Percentiles rank a stretch among this genome's conserved stretches.
Evolutionary conservation across 2,888 invertebrate species (phyloP).

Genomic region (Neria commutata): DNA sequence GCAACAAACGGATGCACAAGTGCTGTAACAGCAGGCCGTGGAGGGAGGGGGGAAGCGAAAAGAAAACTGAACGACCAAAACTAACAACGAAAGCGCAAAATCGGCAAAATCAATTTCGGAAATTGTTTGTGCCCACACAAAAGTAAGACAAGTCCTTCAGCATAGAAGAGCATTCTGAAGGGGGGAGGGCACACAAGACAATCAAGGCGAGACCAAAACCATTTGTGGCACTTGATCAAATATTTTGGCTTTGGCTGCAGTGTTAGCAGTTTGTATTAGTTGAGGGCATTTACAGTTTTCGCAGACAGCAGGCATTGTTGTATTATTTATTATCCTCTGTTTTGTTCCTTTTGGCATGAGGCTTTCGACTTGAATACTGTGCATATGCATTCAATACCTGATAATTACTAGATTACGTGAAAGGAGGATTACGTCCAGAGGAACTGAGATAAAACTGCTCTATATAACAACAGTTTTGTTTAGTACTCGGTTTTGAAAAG

Average conservation of each 20-base stretch:
- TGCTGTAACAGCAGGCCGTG: neutral
- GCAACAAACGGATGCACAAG: neutral
- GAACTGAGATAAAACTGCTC: too few relatives aligned
- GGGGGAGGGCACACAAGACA: neutral
- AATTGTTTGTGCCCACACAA: too few relatives aligned
- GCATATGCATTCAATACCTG: too few relatives aligned
- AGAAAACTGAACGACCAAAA: conserved; percentile 2
- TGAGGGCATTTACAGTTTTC: neutral
- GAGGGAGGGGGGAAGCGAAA: neutral
- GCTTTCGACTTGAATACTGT: too few relatives aligned
- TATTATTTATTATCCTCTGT: too few relatives aligned
- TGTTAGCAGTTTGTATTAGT: neutral
- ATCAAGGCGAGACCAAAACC: neutral
- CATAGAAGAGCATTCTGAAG: neutral
- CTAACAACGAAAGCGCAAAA: neutral
- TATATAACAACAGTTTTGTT: too few relatives aligned
- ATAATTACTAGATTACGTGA: too few relatives aligned
- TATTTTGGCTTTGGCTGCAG: too few relatives aligned
- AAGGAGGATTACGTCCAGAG: too few relatives aligned
- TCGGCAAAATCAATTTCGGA: neutral
- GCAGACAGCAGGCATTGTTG: too few relatives aligned
- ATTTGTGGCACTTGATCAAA: neutral
- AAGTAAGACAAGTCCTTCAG: neutral
- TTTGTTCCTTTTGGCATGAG: too few relatives aligned
- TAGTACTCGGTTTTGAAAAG: too few relatives aligned